Percentiles rank a stretch among this genome's conserved stretches.
Evolutionary conservation across 2,888 invertebrate genomes (phyloP).

Genomic region (Archips xylosteana): DNA sequence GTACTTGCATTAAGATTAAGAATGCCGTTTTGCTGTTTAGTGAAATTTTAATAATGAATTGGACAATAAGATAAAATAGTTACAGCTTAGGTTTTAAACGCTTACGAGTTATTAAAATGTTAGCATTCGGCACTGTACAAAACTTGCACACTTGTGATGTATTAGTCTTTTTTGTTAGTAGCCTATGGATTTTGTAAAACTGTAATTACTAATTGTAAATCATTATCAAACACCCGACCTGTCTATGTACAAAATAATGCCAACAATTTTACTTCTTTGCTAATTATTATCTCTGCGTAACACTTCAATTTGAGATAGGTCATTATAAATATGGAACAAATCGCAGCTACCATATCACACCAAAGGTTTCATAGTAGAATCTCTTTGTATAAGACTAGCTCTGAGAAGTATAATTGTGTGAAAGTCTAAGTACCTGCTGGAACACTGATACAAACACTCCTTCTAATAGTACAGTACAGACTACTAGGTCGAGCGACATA

Average conservation of each 20-base stretch:
- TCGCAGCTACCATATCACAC: slow-evolving; percentile 82
- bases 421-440: slow-evolving; percentile 44
- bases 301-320: neutral
- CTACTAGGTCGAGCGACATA: slow-evolving; percentile 77
- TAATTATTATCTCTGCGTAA: neutral
- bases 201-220: slow-evolving; percentile 3
- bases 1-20: slow-evolving; percentile 42
- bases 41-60: slow-evolving; percentile 31
- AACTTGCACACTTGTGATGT: slow-evolving; percentile 67
- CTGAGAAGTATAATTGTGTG: slow-evolving; percentile 60
- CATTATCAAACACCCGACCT: slow-evolving; percentile 11
- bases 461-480: slow-evolving; percentile 77
- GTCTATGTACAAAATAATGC: neutral
- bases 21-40: slow-evolving; percentile 47
- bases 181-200: slow-evolving; percentile 17
- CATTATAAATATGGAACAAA: slow-evolving; percentile 69
- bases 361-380: slow-evolving; percentile 67
- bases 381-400: slow-evolving; percentile 60
- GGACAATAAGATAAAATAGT: slow-evolving; percentile 52
- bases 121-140: slow-evolving; percentile 77
- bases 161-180: slow-evolving; percentile 38
- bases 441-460: slow-evolving; percentile 68
- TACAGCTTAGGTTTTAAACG: slow-evolving; percentile 58
- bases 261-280: neutral
- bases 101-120: slow-evolving; percentile 47